Conservation (phyloP, 2,888 invertebrate species). For the Drosophila nigritarsus region DNA sequence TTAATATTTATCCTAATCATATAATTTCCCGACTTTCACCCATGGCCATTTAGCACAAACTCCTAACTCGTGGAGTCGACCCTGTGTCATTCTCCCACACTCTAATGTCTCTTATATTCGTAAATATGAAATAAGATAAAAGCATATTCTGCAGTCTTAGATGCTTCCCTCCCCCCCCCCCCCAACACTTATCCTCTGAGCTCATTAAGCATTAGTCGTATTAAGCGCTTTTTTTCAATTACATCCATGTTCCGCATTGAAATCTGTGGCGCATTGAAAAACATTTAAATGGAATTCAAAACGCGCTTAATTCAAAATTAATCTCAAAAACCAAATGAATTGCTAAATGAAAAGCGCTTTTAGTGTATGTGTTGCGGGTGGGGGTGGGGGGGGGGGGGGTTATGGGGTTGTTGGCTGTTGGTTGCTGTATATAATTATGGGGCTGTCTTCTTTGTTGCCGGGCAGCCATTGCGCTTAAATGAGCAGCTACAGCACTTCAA, state of each 20-base stretch:
- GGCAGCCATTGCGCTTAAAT: conserved; percentile 73
- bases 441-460: conserved; percentile 44
- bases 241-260: conserved; percentile 46
- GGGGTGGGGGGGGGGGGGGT: neutral
- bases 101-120: conserved; percentile 9
- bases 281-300: conserved; percentile 77
- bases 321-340: conserved; percentile 72
- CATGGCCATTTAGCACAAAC: conserved; percentile 36
- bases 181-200: conserved; percentile 22
- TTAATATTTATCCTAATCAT: neutral
- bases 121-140: conserved; percentile 30
- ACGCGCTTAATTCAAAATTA: conserved; percentile 77
- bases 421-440: conserved; percentile 23
- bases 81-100: neutral
- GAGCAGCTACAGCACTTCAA: conserved; percentile 63
- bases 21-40: conserved; percentile 3
- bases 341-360: conserved; percentile 54
- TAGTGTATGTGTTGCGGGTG: neutral
- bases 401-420: neutral
- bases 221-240: conserved; percentile 68
- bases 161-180: neutral
- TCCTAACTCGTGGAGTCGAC: neutral
- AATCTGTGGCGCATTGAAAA: conserved; percentile 34
- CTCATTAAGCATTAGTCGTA: conserved; percentile 75
- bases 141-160: conserved; percentile 41